Evolutionary conservation across 2,113 vertebrate genomes (phyloP), one percentile per base, ranked within the genome.

Genomic region (Gnathonemus longibarbis): DNA sequence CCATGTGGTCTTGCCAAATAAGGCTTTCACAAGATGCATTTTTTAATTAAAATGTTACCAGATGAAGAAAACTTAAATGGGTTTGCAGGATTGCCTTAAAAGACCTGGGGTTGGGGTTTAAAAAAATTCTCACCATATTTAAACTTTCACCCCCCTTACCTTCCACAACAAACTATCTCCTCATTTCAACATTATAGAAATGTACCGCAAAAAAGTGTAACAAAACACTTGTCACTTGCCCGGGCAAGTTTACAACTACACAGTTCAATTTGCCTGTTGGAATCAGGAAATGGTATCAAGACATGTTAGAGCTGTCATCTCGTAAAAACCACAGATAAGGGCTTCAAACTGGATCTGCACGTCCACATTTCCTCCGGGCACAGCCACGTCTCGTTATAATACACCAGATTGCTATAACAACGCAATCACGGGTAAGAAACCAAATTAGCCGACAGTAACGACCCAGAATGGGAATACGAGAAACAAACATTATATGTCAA

Each of bases 1-100:
- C 90, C 91, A 88, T 85, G 90, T 89, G 89, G 90, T 92, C 27
- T 91, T 24, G 90, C 31, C 62, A 42, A 87, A 86, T 45, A 56
- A 27, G 50, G 39, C 15, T 50, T 66, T 66, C 83, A 86, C 39
- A 8, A 21, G 74, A 83, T 84, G 27, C 49, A n/a, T 31, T 70
- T n/a, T n/a, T 89, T 66, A 35, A 89, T 83, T 45, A 89, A 89
- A 46, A 77, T 77, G 62, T 39, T 56, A 84, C 88, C 48, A n/a
- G 52, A 74, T 17, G 50, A 77, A 89, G 46, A 74, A 89, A 77
- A 66, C 66, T 31, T 74, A n/a, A n/a, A 2, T 56, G 46, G 9
- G 15, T 45, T 45, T 1, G 39, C 39, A 83, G 19, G 15, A 83
- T 13, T 45, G 8, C 77, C 15, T 3, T 42, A 83, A 83, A 83